Base-by-base conservation (phyloP, 2,888 invertebrate species). In the Blera fallax region DNA sequence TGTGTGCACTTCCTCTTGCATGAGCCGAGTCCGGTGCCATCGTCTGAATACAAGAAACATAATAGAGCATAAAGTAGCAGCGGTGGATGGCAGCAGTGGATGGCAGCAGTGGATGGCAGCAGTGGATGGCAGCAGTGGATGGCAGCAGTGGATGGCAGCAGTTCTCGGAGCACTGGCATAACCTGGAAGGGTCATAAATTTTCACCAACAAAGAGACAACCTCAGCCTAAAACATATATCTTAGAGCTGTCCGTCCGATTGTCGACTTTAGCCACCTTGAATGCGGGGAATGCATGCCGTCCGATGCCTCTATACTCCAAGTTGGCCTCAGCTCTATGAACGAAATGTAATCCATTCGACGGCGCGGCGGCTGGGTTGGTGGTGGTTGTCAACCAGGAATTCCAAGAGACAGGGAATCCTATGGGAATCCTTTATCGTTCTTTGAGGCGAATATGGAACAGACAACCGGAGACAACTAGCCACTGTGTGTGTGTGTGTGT, bases 231-330 rank as follows among this genome's bases (percentile, higher is more conserved):
- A 85, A 77, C 85, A 81, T 81, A 85, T 85, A 85, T 85, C 85
- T 85, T 85, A 10, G 54, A 80, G 60, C 70, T 85, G 85, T 80
- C 85, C 77, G 81, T 85, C 81, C 85, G 81, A 72, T 72, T 85
- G 85, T 81, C 72, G 85, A 81, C 85, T 85, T 72, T 81, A 85
- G 85, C 80, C 85, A 85, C 81, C 85, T 81, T 81, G 85, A 77
- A 79, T 74, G 74, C 64, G 34, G 50, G 34, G 73, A 69, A 74
- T 58, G 56, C 58, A 76, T 56, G 56, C 16, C 43, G 34, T 78
- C 40, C 58, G n/a, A 32, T 56, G 14, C 43, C 72, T 64, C 69
- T 73, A 24, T 50, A 50, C 37, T 29, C 11, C 40, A 50, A 14
- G 8, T 4, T 48, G n/a, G 37, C 52, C 37, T 14, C 29, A 7